phyloP scores from a whole-genome alignment of 2,888 invertebrate genomes.

The Candidula unifasciata region DNA sequence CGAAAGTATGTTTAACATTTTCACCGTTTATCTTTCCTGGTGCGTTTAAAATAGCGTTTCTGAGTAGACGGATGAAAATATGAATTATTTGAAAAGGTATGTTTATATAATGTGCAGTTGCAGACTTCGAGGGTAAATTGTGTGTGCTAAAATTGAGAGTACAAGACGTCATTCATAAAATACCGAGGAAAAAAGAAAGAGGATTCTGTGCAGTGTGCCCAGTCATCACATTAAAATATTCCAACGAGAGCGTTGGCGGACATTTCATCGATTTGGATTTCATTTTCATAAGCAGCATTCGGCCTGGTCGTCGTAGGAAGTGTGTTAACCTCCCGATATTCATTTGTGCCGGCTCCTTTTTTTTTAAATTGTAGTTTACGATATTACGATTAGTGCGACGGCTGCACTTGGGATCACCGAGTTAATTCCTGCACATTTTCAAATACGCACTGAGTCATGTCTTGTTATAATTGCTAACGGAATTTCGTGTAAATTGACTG shows the following conservation, averaged over 20 bases:
- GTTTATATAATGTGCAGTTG: too few relatives aligned
- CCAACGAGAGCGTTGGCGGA: slow-evolving; percentile 1
- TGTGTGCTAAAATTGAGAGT: slow-evolving; percentile 21
- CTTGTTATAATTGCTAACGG: too few relatives aligned
- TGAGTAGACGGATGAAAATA: too few relatives aligned
- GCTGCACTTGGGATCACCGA: too few relatives aligned
- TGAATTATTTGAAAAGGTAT: too few relatives aligned
- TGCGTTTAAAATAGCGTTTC: too few relatives aligned
- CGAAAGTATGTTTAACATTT: too few relatives aligned
- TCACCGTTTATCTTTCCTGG: too few relatives aligned
- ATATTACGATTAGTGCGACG: background rate
- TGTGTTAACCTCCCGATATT: slow-evolving; percentile 9
- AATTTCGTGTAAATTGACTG: too few relatives aligned
- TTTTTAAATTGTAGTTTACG: background rate
- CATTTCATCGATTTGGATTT: slow-evolving; percentile 31
- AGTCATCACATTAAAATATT: slow-evolving; percentile 46
- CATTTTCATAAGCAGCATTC: slow-evolving; percentile 15
- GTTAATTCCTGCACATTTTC: too few relatives aligned
- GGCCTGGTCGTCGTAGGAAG: background rate
- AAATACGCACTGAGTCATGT: too few relatives aligned
- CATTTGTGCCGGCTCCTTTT: slow-evolving; percentile 11
- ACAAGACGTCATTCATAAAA: background rate
- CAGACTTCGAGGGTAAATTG: background rate
- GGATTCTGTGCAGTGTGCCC: slow-evolving; percentile 25
- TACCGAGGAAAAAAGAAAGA: background rate